Conservation (phyloP, 1,140 invertebrate genomes). For the Anoplophora glabripennis region DNA sequence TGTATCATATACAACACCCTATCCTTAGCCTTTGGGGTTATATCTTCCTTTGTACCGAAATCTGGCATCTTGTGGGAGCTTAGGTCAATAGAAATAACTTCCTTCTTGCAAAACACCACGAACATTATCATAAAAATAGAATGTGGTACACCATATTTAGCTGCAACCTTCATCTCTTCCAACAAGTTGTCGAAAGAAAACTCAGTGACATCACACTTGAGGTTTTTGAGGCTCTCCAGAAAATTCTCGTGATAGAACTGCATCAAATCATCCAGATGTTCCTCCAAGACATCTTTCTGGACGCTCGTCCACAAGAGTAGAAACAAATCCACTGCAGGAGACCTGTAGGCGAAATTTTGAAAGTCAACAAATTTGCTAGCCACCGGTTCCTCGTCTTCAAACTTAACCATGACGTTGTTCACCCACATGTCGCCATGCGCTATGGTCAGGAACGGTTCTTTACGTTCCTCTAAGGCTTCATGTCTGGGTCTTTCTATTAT, state of each 20-base stretch:
- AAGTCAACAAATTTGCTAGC: slow-evolving; percentile 63
- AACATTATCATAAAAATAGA: slow-evolving; percentile 11
- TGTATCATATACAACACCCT: slow-evolving; percentile 2
- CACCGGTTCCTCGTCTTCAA: slow-evolving; percentile 38
- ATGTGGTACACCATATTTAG: slow-evolving; percentile 6
- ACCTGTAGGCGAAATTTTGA: slow-evolving; percentile 56
- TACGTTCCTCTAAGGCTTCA: slow-evolving; percentile 29
- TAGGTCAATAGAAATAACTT: not conserved
- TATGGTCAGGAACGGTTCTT: slow-evolving; percentile 53
- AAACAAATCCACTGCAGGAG: slow-evolving; percentile 54
- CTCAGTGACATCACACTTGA: slow-evolving; percentile 11
- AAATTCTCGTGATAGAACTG: slow-evolving; percentile 53
- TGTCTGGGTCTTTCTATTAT: slow-evolving; percentile 19
- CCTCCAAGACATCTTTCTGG: slow-evolving; percentile 42
- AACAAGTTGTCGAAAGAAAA: slow-evolving; percentile 20
- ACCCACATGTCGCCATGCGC: slow-evolving; percentile 62
- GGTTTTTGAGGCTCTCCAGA: slow-evolving; percentile 27
- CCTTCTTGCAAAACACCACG: slow-evolving; percentile 13
- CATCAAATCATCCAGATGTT: slow-evolving; percentile 52
- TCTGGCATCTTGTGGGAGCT: not conserved
- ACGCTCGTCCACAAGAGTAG: slow-evolving; percentile 59
- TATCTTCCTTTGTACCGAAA: not conserved
- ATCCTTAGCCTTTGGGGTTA: not conserved
- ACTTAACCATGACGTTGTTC: slow-evolving; percentile 57
- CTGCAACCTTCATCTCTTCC: slow-evolving; percentile 19